Base-by-base conservation (phyloP, 2,888 invertebrate genomes). In the Rutpela maculata region DNA sequence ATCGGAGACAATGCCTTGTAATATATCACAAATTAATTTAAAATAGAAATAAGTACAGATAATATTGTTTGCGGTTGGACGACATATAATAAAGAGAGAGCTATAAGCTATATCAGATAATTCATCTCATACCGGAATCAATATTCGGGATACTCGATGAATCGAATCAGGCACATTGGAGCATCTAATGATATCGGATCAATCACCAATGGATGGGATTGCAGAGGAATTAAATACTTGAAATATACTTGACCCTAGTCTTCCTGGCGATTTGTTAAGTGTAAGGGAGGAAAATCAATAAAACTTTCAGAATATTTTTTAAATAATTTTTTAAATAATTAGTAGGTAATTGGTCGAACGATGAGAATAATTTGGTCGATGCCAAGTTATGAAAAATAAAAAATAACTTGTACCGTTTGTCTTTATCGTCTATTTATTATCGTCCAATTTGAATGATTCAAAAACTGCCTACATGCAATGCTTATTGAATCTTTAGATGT, bases 161-260 rank as follows among this genome's bases (percentile, higher is more conserved):
- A n/a, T n/a, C n/a, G n/a, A n/a, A n/a, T n/a, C n/a, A n/a, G n/a
- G n/a, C n/a, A n/a, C n/a, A n/a, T n/a, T 57, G 19, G 22, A 57
- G 57, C 57, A 22, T 22, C 57, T 57, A 57, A 57, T 57, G 57
- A 57, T 57, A 57, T 18, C 17, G 57, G 57, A 57, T 57, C 57
- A 57, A 57, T 57, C 57, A 22, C 57, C 22, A 57, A 17, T 4
- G 18, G 57, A 4, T 18, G 19, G 19, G 3, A 3, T 5, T 2
- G 57, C 11, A 22, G 12, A 57, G 57, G 19, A 57, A 57, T 57
- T 57, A 57, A 57, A 18, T 12, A 22, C 57, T 57, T 57, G 57
- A 10, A 17, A 22, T 57, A 22, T 57, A 22, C 12, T 57, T 22
- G 57, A 57, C 57, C 57, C 57, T 12, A 22, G 57, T 19, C 19